Conservation (phyloP, 2,113 vertebrate species). For the Pangasianodon hypophthalmus region DNA sequence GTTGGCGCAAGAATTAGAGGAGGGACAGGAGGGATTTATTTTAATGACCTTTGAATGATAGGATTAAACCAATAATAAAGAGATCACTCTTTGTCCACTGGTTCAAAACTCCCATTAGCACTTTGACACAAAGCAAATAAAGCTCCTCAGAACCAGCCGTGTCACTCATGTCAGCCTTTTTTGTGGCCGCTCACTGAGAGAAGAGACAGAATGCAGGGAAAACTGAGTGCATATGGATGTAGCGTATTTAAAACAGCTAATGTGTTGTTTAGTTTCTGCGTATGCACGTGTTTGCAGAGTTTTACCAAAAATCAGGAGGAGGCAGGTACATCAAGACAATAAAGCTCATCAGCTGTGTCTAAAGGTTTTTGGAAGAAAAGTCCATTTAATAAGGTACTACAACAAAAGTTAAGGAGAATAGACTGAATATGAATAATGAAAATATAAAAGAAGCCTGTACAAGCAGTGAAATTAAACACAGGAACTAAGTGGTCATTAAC, state of each 20-base stretch:
- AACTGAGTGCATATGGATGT: background rate
- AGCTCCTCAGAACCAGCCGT: background rate
- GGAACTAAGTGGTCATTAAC: slow-evolving; percentile 42
- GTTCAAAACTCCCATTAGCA: slow-evolving; percentile 51
- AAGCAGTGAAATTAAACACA: slow-evolving; percentile 31
- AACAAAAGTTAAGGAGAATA: background rate
- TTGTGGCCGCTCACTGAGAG: background rate
- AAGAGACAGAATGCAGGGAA: background rate
- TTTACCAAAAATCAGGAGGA: background rate
- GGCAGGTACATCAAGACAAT: background rate
- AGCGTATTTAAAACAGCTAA: background rate
- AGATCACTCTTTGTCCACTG: slow-evolving; percentile 35
- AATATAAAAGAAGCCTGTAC: background rate
- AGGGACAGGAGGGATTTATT: slow-evolving; percentile 32
- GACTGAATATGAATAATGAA: background rate
- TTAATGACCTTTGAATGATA: slow-evolving; percentile 50
- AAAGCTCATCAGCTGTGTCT: background rate
- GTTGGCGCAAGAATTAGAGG: slow-evolving; percentile 33
- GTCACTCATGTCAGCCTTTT: background rate
- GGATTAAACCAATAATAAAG: slow-evolving; percentile 52
- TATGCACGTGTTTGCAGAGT: background rate
- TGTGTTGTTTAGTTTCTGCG: background rate
- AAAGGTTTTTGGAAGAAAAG: background rate
- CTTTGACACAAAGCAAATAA: slow-evolving; percentile 39
- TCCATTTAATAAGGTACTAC: background rate